These are phyloP conservation scores for Acrobeloides nanus DNA, from an alignment of 2,888 invertebrate species.

Conservation along the genomic window DNA sequence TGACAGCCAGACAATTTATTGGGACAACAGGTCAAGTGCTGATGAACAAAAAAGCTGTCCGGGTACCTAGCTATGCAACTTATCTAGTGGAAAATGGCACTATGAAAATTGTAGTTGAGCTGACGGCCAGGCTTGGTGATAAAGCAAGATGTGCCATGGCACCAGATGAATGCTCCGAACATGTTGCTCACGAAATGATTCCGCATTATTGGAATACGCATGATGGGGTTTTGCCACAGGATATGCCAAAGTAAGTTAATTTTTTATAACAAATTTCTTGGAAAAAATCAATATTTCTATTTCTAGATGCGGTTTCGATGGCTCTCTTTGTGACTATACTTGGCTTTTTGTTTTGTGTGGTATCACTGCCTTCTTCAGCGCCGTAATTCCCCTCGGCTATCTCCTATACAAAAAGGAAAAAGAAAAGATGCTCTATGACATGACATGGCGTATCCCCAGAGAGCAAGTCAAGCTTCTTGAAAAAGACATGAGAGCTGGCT, in stretches of 20 bases:
- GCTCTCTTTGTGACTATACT: constrained; percentile 43
- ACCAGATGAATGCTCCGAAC: constrained; percentile 45
- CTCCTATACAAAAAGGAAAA: constrained; percentile 50
- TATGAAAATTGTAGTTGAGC: constrained; percentile 41
- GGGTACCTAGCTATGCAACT: constrained; percentile 46
- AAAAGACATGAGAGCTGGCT: constrained; percentile 30
- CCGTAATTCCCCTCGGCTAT: constrained; percentile 36
- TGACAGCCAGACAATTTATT: constrained; percentile 43
- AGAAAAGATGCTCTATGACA: constrained; percentile 45
- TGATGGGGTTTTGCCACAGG: constrained; percentile 38
- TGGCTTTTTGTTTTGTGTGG: constrained; percentile 31
- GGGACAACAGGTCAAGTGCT: constrained; percentile 47
- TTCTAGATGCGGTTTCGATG: constrained; percentile 47
- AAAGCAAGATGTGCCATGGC: constrained; percentile 29
- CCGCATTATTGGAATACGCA: constrained; percentile 41
- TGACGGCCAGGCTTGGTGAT: constrained; percentile 43
- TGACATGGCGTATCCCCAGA: constrained; percentile 51
- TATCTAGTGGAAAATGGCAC: constrained; percentile 42
- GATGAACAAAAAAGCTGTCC: constrained; percentile 47
- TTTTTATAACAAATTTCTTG: constrained; percentile 28
- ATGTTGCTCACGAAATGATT: constrained; percentile 47
- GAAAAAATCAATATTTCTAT: constrained; percentile 17
- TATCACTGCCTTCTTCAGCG: constrained; percentile 27
- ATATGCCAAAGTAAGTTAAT: constrained; percentile 36
- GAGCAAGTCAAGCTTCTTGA: constrained; percentile 32